Evolutionary conservation across 2,113 vertebrate genomes (phyloP).

Genomic region (Nerophis ophidion): DNA sequence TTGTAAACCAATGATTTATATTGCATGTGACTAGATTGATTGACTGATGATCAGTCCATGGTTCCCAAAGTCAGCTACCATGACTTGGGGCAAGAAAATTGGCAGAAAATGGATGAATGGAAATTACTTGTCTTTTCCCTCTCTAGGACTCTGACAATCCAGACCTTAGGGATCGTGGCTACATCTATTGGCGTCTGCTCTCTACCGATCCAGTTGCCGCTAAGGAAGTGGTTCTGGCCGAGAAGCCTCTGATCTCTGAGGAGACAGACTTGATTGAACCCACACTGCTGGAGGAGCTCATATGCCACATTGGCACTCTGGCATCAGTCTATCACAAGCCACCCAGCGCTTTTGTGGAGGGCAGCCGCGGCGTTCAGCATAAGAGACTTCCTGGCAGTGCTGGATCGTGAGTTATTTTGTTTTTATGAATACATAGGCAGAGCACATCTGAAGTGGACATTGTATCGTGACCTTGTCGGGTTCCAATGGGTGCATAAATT

Average conservation of each 20-base stretch:
- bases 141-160: constrained; percentile 93
- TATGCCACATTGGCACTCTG: constrained; percentile 95
- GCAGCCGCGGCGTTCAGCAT: constrained; percentile 88
- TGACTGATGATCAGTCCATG: no score
- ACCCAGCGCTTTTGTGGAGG: constrained; percentile 94
- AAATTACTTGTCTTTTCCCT: background rate
- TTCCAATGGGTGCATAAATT: background rate
- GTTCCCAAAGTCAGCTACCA: no score
- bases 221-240: constrained; percentile 95
- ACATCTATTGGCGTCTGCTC: constrained; percentile 99
- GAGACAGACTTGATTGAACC: constrained; percentile 97
- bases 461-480: background rate
- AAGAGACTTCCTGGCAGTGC: constrained; percentile 84
- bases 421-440: constrained; percentile 9
- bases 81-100: no score
- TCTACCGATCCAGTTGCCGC: constrained; percentile 95
- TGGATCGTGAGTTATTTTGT: constrained; percentile 82
- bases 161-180: constrained; percentile 90
- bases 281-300: constrained; percentile 92
- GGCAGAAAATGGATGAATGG: no score
- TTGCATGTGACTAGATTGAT: background rate
- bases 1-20: background rate
- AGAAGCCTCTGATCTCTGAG: constrained; percentile 96
- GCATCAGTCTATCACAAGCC: constrained; percentile 98
- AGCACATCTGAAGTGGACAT: background rate